Conservation (phyloP, 2,113 vertebrate species). For the Phrynocephalus versicolor region DNA sequence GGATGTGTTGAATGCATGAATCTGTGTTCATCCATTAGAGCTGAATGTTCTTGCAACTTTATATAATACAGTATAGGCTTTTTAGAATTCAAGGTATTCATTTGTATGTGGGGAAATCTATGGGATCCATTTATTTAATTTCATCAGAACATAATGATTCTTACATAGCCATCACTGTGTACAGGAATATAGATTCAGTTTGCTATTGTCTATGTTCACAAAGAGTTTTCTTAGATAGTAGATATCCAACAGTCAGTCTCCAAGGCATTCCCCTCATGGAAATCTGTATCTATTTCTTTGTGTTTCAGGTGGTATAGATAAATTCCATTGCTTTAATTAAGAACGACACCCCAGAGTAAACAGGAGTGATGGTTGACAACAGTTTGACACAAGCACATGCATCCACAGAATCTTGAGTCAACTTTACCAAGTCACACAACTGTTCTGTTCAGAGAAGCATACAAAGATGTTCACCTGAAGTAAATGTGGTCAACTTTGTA, state of each 20-base stretch:
- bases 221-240: not conserved
- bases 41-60: not conserved
- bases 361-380: conserved; percentile 1
- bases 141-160: not conserved
- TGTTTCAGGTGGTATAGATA: not conserved
- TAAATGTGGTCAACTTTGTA: not conserved
- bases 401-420: not conserved
- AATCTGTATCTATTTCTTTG: not conserved
- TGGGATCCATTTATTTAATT: not conserved
- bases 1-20: too few relatives aligned
- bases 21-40: not conserved
- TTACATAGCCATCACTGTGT: not conserved
- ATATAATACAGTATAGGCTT: not conserved
- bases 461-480: not conserved
- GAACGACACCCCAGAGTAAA: not conserved
- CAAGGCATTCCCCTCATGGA: not conserved
- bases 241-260: not conserved
- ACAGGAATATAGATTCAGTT: not conserved
- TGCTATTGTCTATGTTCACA: not conserved
- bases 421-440: not conserved
- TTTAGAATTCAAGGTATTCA: not conserved
- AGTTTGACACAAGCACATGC: conserved; percentile 2
- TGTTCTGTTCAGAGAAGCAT: conserved; percentile 12
- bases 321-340: conserved; percentile 18
- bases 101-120: too few relatives aligned